Evolutionary conservation across 2,888 invertebrate genomes (phyloP), one percentile per base, ranked within the genome.

Genomic region (Clostera curtula): DNA sequence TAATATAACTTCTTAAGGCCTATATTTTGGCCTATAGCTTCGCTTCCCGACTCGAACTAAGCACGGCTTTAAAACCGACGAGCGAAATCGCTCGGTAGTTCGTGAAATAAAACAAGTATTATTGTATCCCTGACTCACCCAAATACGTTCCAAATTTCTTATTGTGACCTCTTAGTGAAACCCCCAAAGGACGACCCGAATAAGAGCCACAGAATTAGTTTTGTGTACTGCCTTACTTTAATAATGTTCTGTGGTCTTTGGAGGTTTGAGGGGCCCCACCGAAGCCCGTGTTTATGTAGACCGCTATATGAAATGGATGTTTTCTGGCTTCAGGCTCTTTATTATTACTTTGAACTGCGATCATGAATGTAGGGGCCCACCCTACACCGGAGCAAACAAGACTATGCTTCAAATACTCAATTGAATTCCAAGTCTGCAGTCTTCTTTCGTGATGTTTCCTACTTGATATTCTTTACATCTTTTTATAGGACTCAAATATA

Each of bases 251-350:
- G 67, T 58, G 70, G 75, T 71, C 73, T 77, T 69, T 57, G 41
- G 72, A 73, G 74, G 71, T 70, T 77, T 74, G 70, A 48, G 58
- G 65, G 70, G 73, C 65, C 68, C 67, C 69, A 51, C 42, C 53
- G 51, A 51, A 51, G 52, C 60, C 61, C 65, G 45, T 67, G 69
- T 73, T 73, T 72, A 68, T 73, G 68, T 70, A 73, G 65, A 63
- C 53, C 57, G 62, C 61, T 76, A 60, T 72, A 77, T 77, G 71
- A 74, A 82, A 72, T 79, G 60, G 67, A 75, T 76, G 77, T 80
- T 82, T 79, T 82, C 71, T 79, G 79, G 82, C 82, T 83, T 77
- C 79, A 70, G 82, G 82, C 82, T 67, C 73, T 80, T 75, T 80
- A 76, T 79, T 82, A 79, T 82, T 82, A 79, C 76, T 80, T 73